phyloP scores from a whole-genome alignment of 2,113 vertebrate genomes.

The Thunnus thynnus region DNA sequence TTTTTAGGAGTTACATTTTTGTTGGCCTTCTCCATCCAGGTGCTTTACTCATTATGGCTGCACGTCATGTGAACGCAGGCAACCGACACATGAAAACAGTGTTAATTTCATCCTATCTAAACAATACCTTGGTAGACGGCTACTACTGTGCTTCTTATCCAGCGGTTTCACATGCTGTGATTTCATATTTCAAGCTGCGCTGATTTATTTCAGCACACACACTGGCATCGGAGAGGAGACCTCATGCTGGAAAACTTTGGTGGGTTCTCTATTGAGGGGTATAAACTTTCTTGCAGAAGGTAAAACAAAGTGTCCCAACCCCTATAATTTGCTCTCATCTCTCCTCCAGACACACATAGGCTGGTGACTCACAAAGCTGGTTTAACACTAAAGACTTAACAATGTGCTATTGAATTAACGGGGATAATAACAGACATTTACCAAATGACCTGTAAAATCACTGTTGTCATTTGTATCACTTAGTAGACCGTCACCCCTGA shows the following conservation, averaged over 20 bases:
- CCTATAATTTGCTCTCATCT: slow-evolving; percentile 79
- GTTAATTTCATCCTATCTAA: not conserved
- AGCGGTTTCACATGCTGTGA: slow-evolving; percentile 8
- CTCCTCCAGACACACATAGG: slow-evolving; percentile 55
- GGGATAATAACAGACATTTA: slow-evolving; percentile 71
- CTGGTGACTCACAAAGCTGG: slow-evolving; percentile 64
- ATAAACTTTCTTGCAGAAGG: slow-evolving; percentile 67
- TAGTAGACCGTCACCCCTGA: not conserved
- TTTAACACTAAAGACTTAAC: slow-evolving; percentile 74
- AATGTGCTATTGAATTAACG: slow-evolving; percentile 60
- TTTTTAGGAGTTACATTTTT: no score
- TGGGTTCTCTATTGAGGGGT: slow-evolving; percentile 57
- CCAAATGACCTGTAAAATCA: slow-evolving; percentile 61
- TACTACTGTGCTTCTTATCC: not conserved
- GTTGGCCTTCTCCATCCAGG: slow-evolving; percentile 4
- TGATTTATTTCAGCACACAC: slow-evolving; percentile 33
- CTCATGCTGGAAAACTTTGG: slow-evolving; percentile 64
- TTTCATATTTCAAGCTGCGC: not conserved
- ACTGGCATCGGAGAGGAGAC: slow-evolving; percentile 33
- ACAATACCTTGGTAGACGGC: not conserved
- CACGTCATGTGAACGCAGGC: not conserved
- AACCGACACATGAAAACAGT: not conserved
- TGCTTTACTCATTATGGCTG: slow-evolving; percentile 3
- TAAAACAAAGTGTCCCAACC: slow-evolving; percentile 69
- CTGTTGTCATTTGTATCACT: slow-evolving; percentile 41